These are phyloP conservation scores for Hermodice carunculata DNA, from an alignment of 2,888 invertebrate genomes.

Conservation along the genomic window DNA sequence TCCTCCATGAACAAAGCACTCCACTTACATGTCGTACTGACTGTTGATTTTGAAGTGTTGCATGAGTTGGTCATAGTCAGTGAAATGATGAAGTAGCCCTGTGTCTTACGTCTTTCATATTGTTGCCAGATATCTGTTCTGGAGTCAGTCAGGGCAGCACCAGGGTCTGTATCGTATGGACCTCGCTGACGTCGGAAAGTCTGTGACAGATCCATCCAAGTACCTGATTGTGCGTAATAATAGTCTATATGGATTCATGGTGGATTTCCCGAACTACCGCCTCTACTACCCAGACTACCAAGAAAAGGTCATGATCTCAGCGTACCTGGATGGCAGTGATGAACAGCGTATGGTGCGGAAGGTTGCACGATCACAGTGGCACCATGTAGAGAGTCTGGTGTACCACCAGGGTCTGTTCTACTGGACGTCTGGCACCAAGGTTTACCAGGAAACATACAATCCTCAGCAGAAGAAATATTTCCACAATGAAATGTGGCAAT, in stretches of 20 bases:
- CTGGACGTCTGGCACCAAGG: conserved; percentile 82
- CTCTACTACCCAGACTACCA: conserved; percentile 82
- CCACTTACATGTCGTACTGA: too few relatives aligned
- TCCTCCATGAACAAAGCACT: too few relatives aligned
- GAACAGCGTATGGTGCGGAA: conserved; percentile 76
- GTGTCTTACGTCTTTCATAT: too few relatives aligned
- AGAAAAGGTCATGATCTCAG: conserved; percentile 83
- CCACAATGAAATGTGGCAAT: conserved; percentile 76
- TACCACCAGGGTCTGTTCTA: conserved; percentile 79
- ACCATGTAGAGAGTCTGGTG: conserved; percentile 81
- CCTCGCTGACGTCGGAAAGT: conserved; percentile 78
- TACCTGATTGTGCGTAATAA: conserved; percentile 68
- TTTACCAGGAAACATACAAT: too few relatives aligned
- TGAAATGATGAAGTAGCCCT: too few relatives aligned
- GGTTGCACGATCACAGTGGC: conserved; percentile 82
- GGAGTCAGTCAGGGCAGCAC: conserved; percentile 74
- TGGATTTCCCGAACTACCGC: conserved; percentile 86
- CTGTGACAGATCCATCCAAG: neutral
- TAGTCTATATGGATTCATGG: conserved; percentile 83
- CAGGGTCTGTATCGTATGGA: conserved; percentile 84
- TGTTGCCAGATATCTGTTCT: conserved; percentile 85
- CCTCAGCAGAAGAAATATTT: conserved; percentile 79
- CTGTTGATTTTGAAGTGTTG: too few relatives aligned
- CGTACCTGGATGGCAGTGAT: conserved; percentile 81
- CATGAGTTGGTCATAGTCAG: too few relatives aligned